Percentiles rank a stretch among this genome's conserved stretches.
These are phyloP conservation scores for Ispidina picta DNA, from an alignment of 2,797 vertebrate species.

Conservation along the genomic window DNA sequence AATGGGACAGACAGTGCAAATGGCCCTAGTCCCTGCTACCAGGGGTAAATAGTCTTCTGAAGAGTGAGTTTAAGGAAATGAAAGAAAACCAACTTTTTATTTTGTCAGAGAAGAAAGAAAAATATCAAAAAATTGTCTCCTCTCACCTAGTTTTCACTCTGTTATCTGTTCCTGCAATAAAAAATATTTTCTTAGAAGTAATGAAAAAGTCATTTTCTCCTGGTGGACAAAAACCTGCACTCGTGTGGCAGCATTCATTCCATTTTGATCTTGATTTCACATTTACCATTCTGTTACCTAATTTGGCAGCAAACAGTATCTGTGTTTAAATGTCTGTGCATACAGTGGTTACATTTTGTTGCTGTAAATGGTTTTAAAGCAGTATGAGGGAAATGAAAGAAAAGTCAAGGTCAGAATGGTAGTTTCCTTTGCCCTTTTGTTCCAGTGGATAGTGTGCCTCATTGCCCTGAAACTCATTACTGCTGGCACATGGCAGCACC, in stretches of 20 bases:
- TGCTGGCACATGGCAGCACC: background rate
- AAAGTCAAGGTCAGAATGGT: background rate
- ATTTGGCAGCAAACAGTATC: background rate
- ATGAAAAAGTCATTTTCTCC: background rate
- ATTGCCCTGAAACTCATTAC: background rate
- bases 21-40: background rate
- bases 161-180: background rate
- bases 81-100: too few relatives aligned
- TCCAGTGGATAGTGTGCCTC: background rate
- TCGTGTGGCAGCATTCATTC: background rate
- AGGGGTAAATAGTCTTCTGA: background rate
- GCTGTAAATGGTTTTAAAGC: background rate
- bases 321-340: background rate
- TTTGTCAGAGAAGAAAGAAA: background rate
- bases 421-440: background rate
- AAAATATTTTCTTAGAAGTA: background rate
- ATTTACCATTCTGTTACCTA: background rate
- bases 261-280: background rate
- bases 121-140: background rate
- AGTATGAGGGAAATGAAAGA: background rate
- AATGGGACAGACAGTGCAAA: background rate
- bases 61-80: background rate
- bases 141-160: background rate
- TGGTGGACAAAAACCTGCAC: background rate
- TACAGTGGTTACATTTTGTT: background rate